Percentiles rank a stretch among this genome's conserved stretches.
phyloP scores from a whole-genome alignment of 2,797 vertebrate genomes.

The Amblyraja radiata region DNA sequence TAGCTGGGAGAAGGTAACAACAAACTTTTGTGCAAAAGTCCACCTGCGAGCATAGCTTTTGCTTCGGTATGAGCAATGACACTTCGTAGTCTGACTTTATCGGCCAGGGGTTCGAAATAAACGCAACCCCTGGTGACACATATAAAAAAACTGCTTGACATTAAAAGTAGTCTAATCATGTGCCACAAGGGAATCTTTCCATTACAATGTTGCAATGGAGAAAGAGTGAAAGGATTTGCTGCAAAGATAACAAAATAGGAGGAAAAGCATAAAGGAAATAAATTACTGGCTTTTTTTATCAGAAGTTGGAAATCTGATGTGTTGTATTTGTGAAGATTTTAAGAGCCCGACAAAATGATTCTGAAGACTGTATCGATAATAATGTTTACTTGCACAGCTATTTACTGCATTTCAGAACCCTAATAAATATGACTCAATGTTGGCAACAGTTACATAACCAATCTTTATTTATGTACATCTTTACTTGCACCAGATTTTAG shows the following conservation, averaged over 20 bases:
- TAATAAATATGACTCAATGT: not conserved
- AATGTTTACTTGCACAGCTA: not conserved
- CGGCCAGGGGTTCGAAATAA: not conserved
- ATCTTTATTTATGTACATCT: not conserved
- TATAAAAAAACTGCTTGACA: not conserved
- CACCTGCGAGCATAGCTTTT: not conserved
- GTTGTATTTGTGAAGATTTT: not conserved
- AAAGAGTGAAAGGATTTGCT: no score
- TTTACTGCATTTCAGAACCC: not conserved
- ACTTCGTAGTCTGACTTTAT: not conserved
- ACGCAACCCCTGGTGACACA: not conserved
- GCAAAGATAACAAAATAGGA: not conserved
- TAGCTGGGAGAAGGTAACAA: not conserved
- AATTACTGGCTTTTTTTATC: not conserved
- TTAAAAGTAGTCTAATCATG: not conserved
- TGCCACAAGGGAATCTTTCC: not conserved
- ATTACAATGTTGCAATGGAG: not conserved
- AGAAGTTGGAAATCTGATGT: not conserved
- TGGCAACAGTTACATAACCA: no score
- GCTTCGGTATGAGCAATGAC: not conserved
- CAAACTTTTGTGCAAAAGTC: not conserved
- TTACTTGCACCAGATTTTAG: not conserved
- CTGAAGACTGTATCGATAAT: not conserved
- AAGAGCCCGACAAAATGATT: not conserved
- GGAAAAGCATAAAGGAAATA: not conserved